Base-by-base conservation (phyloP, 2,888 invertebrate species). In the Athetis lepigone region DNA sequence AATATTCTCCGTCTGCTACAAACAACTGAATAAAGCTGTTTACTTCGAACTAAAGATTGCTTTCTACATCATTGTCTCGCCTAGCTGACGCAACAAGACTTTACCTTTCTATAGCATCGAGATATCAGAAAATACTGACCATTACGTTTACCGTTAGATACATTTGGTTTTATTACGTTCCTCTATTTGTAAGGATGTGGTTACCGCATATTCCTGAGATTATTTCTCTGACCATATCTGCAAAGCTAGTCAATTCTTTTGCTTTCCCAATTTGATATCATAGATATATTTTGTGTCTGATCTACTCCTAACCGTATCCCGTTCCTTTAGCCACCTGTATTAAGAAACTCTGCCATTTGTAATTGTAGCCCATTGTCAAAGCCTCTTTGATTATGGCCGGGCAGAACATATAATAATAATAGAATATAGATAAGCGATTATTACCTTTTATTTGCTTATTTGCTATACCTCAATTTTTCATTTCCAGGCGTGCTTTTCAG, bases 31-130 rank as follows among this genome's bases (percentile, higher is more conserved):
- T 13, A 51, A 45, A 21, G 13, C n/a, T 70, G 46, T 33, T 60
- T 66, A 33, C 50, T 21, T 46, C 13, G 19, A 51, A 61, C 8
- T 36, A 9, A 45, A 70, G 11, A 70, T 61, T 46, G 52, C 57
- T 73, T 73, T 66, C 52, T 73, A 66, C 29, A 47, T 43, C 18
- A 49, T 52, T 72, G 52, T 72, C 42, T 52, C 39, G 40, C n/a
- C 23, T n/a, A 37, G 52, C 49, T 73, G 67, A 73, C 42, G 74
- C 52, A 58, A 66, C 39, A 4, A 57, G 25, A 18, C 29, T 42
- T 45, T 63, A 63, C 51, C 42, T 56, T 64, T 51, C 73, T 70
- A 42, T 45, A 52, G 45, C 27, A 13, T 33, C 43, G n/a, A 59
- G 36, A 37, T 43, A 47, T 18, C 60, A 33, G 37, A 70, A 65